These are phyloP conservation scores for Phragmatobia fuliginosa DNA, from an alignment of 2,888 invertebrate genomes.

Conservation along the genomic window DNA sequence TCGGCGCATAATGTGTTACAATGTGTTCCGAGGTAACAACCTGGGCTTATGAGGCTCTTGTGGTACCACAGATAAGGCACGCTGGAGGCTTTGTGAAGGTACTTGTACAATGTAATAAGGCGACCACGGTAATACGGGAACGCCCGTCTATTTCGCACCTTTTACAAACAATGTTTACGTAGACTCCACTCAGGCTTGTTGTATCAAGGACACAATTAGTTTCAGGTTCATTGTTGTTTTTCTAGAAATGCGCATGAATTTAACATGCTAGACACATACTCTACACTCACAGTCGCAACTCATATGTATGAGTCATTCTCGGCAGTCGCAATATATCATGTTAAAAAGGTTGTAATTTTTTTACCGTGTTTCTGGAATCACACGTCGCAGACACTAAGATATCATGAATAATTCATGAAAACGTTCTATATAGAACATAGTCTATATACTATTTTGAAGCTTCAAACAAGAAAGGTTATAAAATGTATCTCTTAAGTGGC, in stretches of 20 bases:
- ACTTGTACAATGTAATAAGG: conserved; percentile 79
- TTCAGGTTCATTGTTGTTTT: conserved; percentile 56
- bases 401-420: conserved; percentile 44
- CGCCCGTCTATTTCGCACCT: conserved; percentile 71
- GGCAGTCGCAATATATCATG: conserved; percentile 36
- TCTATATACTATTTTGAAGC: conserved; percentile 35
- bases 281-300: conserved; percentile 28
- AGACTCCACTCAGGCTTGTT: conserved; percentile 57
- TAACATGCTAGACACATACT: conserved; percentile 40
- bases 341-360: conserved; percentile 45
- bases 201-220: conserved; percentile 72
- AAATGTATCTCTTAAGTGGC: conserved; percentile 19
- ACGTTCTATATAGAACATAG: conserved; percentile 25
- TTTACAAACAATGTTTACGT: conserved; percentile 74
- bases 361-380: conserved; percentile 39
- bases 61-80: conserved; percentile 82
- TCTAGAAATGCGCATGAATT: conserved; percentile 47
- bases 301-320: conserved; percentile 26
- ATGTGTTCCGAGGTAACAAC: conserved; percentile 84
- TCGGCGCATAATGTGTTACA: conserved; percentile 82
- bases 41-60: conserved; percentile 79
- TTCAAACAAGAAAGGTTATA: conserved; percentile 18
- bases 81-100: conserved; percentile 77
- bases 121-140: conserved; percentile 68
- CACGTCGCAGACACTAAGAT: conserved; percentile 34